Conservation (phyloP, 2,113 vertebrate species). For the Osmerus eperlanus region DNA sequence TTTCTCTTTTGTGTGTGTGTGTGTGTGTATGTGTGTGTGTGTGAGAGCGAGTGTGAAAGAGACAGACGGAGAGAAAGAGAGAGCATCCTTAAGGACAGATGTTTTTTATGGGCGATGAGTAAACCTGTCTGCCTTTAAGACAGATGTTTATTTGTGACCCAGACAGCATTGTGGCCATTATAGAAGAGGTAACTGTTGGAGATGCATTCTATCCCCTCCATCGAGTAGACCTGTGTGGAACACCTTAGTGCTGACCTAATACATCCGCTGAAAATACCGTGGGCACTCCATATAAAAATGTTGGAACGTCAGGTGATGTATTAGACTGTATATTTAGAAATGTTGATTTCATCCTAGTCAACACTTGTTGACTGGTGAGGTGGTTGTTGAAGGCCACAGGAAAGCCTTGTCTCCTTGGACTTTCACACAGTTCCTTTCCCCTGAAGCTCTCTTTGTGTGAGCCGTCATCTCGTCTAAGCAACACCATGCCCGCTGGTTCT, state of each 20-base stretch:
- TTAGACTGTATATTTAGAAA: too few relatives aligned
- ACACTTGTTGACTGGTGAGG: too few relatives aligned
- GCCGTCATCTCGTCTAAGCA: background rate
- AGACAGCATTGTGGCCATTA: constrained; percentile 20
- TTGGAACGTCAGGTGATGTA: background rate
- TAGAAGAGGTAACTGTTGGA: constrained; percentile 10
- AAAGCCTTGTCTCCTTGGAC: too few relatives aligned
- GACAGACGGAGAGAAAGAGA: too few relatives aligned
- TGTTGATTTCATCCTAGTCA: too few relatives aligned
- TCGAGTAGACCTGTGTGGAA: too few relatives aligned
- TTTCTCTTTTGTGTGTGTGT: background rate
- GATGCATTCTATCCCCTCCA: background rate
- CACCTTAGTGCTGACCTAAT: too few relatives aligned
- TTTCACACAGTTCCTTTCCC: too few relatives aligned
- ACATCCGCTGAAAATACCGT: too few relatives aligned
- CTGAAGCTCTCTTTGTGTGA: too few relatives aligned
- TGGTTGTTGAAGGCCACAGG: too few relatives aligned
- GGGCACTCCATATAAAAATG: too few relatives aligned
- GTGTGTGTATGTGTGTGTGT: background rate
- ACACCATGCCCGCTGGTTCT: constrained; percentile 29
- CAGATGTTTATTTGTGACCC: constrained; percentile 17
- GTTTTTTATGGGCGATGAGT: constrained; percentile 38
- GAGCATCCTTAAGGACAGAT: constrained; percentile 30
- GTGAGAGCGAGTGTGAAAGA: background rate
- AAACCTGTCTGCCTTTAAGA: constrained; percentile 17